Evolutionary conservation across 2,888 invertebrate species (phyloP).

Genomic region (Torymus aiolomorphi): DNA sequence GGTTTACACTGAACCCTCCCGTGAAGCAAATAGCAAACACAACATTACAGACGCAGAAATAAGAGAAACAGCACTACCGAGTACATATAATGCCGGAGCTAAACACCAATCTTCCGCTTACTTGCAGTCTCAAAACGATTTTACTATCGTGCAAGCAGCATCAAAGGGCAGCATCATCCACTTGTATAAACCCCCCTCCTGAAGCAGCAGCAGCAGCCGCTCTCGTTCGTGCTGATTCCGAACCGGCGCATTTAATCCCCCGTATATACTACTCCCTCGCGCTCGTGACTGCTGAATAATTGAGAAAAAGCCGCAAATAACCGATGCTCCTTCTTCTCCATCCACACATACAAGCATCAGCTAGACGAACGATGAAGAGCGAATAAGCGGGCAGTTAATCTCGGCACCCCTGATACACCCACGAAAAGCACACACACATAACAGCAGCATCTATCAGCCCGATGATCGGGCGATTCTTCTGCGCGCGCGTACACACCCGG

Average conservation of each 20-base stretch:
- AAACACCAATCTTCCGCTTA: not conserved
- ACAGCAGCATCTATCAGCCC: constrained; percentile 18
- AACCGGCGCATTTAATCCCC: constrained; percentile 16
- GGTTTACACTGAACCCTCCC: too few species aligned
- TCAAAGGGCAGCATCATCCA: too few species aligned
- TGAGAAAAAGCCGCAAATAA: constrained; percentile 39
- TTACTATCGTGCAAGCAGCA: too few species aligned
- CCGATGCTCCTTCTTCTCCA: not conserved
- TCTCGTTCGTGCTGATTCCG: constrained; percentile 40
- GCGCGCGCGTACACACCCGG: too few species aligned
- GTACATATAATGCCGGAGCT: too few species aligned
- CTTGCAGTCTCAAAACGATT: too few species aligned
- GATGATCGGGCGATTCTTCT: constrained; percentile 34
- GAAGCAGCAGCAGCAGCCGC: not conserved
- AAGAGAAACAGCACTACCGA: too few species aligned
- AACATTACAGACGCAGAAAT: too few species aligned
- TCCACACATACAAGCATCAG: not conserved
- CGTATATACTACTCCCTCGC: not conserved
- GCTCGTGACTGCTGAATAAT: constrained; percentile 50
- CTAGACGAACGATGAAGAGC: constrained; percentile 11
- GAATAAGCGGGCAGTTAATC: not conserved
- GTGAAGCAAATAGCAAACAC: too few species aligned
- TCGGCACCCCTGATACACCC: not conserved
- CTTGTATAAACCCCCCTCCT: too few species aligned
- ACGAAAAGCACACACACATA: not conserved